Evolutionary conservation across 2,888 invertebrate genomes (phyloP).

Genomic region (Cyclophora albipunctata): DNA sequence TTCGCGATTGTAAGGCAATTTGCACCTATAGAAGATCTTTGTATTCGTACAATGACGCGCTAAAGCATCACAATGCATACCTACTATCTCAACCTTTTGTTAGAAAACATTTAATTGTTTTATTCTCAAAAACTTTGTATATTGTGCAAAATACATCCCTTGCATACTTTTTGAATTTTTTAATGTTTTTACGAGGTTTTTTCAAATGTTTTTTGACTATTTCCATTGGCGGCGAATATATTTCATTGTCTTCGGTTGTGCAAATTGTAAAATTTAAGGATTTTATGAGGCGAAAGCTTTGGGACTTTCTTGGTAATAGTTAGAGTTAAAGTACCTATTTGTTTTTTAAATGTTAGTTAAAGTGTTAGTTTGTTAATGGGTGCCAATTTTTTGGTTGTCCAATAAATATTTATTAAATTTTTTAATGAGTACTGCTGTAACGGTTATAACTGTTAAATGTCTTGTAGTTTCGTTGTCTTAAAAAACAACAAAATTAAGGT

Average conservation of each 20-base stretch:
- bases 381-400: neutral
- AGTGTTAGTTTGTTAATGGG: conserved; percentile 13
- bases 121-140: conserved; percentile 20
- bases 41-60: no score
- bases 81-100: no score
- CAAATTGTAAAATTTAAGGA: conserved; percentile 38
- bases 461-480: no score
- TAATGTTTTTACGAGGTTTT: conserved; percentile 21
- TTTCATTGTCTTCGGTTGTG: conserved; percentile 29
- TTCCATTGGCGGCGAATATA: conserved; percentile 23
- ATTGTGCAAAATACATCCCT: conserved; percentile 30
- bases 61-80: no score
- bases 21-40: no score
- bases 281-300: conserved; percentile 48
- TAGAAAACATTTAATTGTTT: conserved; percentile 19
- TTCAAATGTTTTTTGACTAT: conserved; percentile 9
- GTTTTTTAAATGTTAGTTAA: neutral
- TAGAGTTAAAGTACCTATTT: no score
- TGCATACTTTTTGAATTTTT: conserved; percentile 21
- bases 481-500: no score
- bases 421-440: neutral
- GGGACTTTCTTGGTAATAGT: conserved; percentile 24
- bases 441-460: neutral
- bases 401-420: no score
- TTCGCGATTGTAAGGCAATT: no score